Evolutionary conservation across 2,888 invertebrate genomes (phyloP).

Genomic region (Lasioglossum pauxillum): DNA sequence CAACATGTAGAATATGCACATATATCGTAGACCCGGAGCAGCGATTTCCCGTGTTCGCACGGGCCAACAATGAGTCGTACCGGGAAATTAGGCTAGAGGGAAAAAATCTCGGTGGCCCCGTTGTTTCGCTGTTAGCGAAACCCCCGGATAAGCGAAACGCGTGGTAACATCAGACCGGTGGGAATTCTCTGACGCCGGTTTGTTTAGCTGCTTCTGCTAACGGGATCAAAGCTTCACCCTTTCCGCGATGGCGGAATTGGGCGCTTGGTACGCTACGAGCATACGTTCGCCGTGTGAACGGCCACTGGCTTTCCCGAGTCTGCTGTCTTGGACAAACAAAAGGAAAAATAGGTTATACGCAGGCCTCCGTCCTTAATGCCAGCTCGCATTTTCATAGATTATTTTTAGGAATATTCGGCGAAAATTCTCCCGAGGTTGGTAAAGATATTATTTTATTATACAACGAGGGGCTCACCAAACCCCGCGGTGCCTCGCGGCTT

Average conservation of each 20-base stretch:
- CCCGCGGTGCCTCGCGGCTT: no score
- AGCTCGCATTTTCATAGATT: not conserved
- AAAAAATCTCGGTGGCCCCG: not conserved
- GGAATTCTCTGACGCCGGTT: conserved; percentile 19
- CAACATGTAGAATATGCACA: not conserved
- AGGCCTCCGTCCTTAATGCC: not conserved
- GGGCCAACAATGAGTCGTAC: not conserved
- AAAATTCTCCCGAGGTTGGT: not conserved
- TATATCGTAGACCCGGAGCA: not conserved
- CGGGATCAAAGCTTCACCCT: conserved; percentile 36
- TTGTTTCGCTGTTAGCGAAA: conserved; percentile 2
- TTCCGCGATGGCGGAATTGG: conserved; percentile 1
- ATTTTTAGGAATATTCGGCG: not conserved
- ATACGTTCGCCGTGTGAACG: not conserved
- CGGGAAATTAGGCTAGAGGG: not conserved
- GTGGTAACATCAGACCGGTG: conserved; percentile 26
- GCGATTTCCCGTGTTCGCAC: not conserved
- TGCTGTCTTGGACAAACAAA: not conserved
- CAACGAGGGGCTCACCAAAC: no score
- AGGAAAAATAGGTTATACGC: not conserved
- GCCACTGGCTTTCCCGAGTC: not conserved
- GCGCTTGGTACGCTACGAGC: not conserved
- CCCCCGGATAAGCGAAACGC: not conserved
- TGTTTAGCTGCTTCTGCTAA: conserved; percentile 27
- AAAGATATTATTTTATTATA: not conserved